Evolutionary conservation across 2,113 vertebrate species (phyloP), one percentile per base, ranked within the genome.

Genomic region (Gallinago paraguaiae): DNA sequence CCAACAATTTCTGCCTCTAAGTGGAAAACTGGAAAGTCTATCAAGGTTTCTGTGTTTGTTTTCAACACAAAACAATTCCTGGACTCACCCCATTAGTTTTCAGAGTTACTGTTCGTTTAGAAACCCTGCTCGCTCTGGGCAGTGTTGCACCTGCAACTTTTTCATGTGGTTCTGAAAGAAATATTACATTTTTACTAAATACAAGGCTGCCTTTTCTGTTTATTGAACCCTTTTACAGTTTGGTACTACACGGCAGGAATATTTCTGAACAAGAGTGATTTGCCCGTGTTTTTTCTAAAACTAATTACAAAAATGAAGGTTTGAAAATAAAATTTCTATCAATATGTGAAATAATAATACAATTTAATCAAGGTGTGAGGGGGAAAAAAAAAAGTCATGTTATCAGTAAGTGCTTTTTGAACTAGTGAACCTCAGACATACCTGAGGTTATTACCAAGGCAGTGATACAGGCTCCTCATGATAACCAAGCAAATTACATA

Each of bases 1-100:
- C 6, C 39, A 22, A 48, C 16, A 4, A 15, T 3, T 20, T 17
- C 33, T 8, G 22, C 8, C 0, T 48, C 3, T 5, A 23, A 13
- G 22, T 0, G 20, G 30, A 50, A 82, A 83, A 69, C 13, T 2
- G 1, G 15, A 19, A 75, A 16, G 7, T 14, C 11, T 43, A 7
- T 22, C 30, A 46, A 22, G 14, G 10, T 23, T 59, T 41, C 28
- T 10, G 51, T 5, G 10, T 30, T 50, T 15, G 31, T 33, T 48
- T 48, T 24, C n/a, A n/a, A 53, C 60, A 39, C 46, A 37, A 35
- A 61, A 11, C 15, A 48, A 13, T 7, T 23, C 3, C 0, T 14
- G 45, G 14, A 57, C 79, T 51, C 63, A 50, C 41, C 1, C 0
- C 1, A 7, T 16, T 1, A 22, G 13, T 25, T 35, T 39, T 68